These are phyloP conservation scores for Mechanitis messenoides DNA, from an alignment of 2,888 invertebrate genomes.

Conservation along the genomic window DNA sequence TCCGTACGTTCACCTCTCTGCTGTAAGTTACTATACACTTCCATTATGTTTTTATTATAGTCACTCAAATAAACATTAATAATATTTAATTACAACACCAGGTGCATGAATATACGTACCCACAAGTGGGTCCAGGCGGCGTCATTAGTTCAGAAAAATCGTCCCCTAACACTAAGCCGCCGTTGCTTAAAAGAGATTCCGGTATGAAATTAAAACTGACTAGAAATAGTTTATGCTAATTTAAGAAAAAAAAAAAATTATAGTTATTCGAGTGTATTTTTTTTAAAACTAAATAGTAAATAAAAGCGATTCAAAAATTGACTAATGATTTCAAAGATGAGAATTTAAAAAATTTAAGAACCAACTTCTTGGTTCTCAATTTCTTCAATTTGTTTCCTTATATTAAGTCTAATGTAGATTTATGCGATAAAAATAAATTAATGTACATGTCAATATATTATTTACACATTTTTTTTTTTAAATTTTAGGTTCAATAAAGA, in stretches of 20 bases:
- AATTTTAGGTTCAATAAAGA: slow-evolving; percentile 79
- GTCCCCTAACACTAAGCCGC: slow-evolving; percentile 61
- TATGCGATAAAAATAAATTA: background rate
- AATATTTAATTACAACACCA: slow-evolving; percentile 29
- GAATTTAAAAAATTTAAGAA: too few relatives aligned
- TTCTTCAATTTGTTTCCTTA: too few relatives aligned
- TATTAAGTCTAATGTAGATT: too few relatives aligned
- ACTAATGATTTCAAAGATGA: too few relatives aligned
- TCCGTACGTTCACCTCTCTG: slow-evolving; percentile 89
- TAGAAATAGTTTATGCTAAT: too few relatives aligned
- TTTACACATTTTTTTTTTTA: background rate
- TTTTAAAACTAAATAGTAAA: too few relatives aligned
- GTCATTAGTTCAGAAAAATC: slow-evolving; percentile 59
- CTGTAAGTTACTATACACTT: slow-evolving; percentile 62
- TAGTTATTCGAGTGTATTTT: too few relatives aligned
- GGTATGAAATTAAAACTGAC: slow-evolving; percentile 38
- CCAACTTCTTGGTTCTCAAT: too few relatives aligned
- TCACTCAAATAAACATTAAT: background rate
- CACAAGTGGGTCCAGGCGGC: slow-evolving; percentile 77
- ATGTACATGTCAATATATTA: background rate
- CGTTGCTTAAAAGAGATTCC: slow-evolving; percentile 55
- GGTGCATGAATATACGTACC: slow-evolving; percentile 92
- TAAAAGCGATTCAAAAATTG: too few relatives aligned
- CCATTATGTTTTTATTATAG: too few relatives aligned
- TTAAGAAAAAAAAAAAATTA: too few relatives aligned